These are phyloP conservation scores for Eupithecia vulgata DNA, from an alignment of 2,888 invertebrate genomes.

Conservation along the genomic window DNA sequence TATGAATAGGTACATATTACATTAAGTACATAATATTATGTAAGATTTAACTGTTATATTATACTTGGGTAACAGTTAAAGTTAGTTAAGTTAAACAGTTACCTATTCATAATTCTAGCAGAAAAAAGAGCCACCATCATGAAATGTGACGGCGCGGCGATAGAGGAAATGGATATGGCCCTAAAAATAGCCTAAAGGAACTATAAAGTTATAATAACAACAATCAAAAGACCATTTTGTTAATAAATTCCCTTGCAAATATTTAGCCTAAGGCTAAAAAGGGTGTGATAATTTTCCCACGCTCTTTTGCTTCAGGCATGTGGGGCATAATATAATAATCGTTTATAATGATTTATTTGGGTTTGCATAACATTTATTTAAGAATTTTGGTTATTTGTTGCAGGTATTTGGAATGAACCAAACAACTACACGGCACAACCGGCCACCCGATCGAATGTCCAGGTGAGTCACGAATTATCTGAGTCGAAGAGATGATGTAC, in stretches of 20 bases:
- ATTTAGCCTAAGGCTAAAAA: conserved; percentile 19
- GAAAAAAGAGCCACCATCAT: too few relatives aligned
- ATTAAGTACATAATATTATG: too few relatives aligned
- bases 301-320: conserved; percentile 9
- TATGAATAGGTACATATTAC: too few relatives aligned
- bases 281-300: conserved; percentile 18
- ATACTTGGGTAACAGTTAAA: too few relatives aligned
- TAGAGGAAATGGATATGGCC: not conserved
- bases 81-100: too few relatives aligned
- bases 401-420: conserved; percentile 79
- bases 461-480: conserved; percentile 54
- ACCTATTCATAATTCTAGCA: too few relatives aligned
- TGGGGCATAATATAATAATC: not conserved
- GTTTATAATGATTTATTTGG: not conserved
- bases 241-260: conserved; percentile 11
- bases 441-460: conserved; percentile 75
- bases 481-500: not conserved
- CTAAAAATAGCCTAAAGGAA: not conserved
- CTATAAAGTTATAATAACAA: not conserved
- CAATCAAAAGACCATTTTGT: conserved; percentile 1
- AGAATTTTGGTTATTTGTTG: conserved; percentile 54
- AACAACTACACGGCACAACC: conserved; percentile 63
- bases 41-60: too few relatives aligned
- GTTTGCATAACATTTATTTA: not conserved
- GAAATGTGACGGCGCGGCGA: not conserved